Conservation (phyloP, 2,113 vertebrate species). For the Microcebus griseorufus region DNA sequence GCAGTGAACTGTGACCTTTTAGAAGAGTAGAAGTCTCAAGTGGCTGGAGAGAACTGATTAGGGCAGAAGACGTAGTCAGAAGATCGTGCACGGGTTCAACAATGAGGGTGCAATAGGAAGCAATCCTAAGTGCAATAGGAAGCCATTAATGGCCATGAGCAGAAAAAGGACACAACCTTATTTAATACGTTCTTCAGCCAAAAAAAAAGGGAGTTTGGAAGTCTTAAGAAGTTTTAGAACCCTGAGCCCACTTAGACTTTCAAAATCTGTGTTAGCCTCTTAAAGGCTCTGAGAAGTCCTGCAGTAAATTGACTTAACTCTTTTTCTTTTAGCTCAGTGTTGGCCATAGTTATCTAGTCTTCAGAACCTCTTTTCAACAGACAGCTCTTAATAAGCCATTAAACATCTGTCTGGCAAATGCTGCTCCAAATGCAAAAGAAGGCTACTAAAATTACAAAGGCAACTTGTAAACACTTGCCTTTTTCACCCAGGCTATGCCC, state of each 20-base stretch:
- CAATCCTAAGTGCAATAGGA: not conserved
- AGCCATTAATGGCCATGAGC: not conserved
- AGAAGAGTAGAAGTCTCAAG: not conserved
- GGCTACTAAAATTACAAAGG: not conserved
- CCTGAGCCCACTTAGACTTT: not conserved
- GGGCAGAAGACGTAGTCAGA: not conserved
- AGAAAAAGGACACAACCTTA: not conserved
- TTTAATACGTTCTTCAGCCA: not conserved
- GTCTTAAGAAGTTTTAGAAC: not conserved
- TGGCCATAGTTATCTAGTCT: not conserved
- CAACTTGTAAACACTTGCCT: not conserved
- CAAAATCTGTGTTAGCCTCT: not conserved
- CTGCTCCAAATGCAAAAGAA: not conserved
- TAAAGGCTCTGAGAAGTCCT: not conserved
- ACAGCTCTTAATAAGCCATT: not conserved
- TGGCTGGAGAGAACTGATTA: not conserved
- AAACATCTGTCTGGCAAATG: not conserved
- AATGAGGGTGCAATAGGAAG: not conserved
- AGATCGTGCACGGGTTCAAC: too few relatives aligned
- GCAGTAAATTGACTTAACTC: not conserved
- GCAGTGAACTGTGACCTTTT: not conserved
- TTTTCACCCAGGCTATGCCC: fast-evolving
- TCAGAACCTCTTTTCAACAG: not conserved
- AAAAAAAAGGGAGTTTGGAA: not conserved
- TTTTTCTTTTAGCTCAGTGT: not conserved